phyloP scores from a whole-genome alignment of 2,888 invertebrate species.

The Thecocarcelia acutangulata region DNA sequence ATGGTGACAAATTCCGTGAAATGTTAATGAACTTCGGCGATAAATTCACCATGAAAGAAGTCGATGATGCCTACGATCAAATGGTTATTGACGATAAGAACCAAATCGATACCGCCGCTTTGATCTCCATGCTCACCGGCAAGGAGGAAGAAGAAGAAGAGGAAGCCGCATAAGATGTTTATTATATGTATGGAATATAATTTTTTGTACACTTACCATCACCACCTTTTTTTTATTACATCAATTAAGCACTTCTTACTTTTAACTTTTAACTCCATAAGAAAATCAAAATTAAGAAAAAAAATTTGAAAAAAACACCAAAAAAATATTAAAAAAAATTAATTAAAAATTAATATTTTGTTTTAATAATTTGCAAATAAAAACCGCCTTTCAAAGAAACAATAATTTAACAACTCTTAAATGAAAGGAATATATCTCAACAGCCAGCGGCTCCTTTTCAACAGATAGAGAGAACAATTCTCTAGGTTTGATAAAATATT shows the following conservation, averaged over 20 bases:
- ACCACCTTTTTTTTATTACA: slow-evolving; percentile 48
- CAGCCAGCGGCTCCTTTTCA: not conserved
- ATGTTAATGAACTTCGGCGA: slow-evolving; percentile 96
- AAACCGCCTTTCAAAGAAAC: slow-evolving; percentile 23
- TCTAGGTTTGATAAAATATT: no score
- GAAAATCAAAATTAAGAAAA: slow-evolving; percentile 66
- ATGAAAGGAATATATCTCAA: not conserved
- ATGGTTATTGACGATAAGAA: slow-evolving; percentile 96
- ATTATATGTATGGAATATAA: slow-evolving; percentile 56
- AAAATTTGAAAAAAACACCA: slow-evolving; percentile 52
- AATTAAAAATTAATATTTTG: slow-evolving; percentile 65
- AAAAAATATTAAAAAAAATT: slow-evolving; percentile 67
- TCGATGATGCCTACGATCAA: slow-evolving; percentile 95
- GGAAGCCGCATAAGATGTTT: slow-evolving; percentile 78
- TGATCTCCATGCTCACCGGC: slow-evolving; percentile 94
- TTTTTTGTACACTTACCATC: slow-evolving; percentile 57
- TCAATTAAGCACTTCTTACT: slow-evolving; percentile 68
- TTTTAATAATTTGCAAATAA: slow-evolving; percentile 65
- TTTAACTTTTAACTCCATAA: slow-evolving; percentile 67
- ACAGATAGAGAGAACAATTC: no score
- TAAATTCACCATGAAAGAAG: slow-evolving; percentile 93
- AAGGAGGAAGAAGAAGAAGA: slow-evolving; percentile 92
- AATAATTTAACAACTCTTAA: slow-evolving; percentile 36
- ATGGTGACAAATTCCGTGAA: slow-evolving; percentile 93
- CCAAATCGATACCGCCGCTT: slow-evolving; percentile 92